Conservation (phyloP, 1,140 invertebrate genomes). For the Ostrea edulis region DNA sequence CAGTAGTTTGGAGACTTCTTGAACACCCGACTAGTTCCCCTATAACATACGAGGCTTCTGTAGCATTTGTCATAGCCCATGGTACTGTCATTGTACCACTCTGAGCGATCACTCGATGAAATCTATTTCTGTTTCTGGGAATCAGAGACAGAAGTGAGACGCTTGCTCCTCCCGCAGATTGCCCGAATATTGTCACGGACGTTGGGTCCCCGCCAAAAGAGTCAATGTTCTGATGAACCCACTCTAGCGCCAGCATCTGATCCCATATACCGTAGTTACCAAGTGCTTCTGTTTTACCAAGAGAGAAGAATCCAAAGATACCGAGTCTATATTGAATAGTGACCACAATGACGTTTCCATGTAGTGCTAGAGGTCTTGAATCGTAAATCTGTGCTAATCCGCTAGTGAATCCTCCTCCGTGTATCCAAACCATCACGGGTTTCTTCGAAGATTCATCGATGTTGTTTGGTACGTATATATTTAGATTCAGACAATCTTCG, state of each 20-base stretch:
- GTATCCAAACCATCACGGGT: slow-evolving; percentile 56
- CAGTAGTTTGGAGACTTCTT: neutral
- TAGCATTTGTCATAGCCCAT: neutral
- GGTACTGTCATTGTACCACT: slow-evolving; percentile 53
- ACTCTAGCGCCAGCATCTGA: slow-evolving; percentile 81
- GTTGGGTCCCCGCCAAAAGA: slow-evolving; percentile 92
- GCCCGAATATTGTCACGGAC: slow-evolving; percentile 93
- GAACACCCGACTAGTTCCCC: neutral
- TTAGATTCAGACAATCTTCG: slow-evolving; percentile 19
- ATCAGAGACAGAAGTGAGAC: slow-evolving; percentile 69
- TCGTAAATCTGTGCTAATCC: slow-evolving; percentile 42
- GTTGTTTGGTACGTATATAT: slow-evolving; percentile 30
- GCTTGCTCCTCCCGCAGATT: slow-evolving; percentile 89
- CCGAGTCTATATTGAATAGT: slow-evolving; percentile 59
- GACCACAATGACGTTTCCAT: slow-evolving; percentile 51
- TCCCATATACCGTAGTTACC: slow-evolving; percentile 97
- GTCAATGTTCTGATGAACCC: slow-evolving; percentile 78
- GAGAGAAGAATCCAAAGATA: slow-evolving; percentile 90
- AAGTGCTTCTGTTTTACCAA: slow-evolving; percentile 92
- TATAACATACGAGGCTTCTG: neutral
- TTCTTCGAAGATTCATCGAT: neutral
- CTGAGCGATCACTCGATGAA: slow-evolving; percentile 62
- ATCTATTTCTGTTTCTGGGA: slow-evolving; percentile 69
- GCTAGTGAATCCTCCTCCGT: slow-evolving; percentile 51
- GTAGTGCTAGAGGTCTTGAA: neutral